These are phyloP conservation scores for Malacosoma neustria DNA, from an alignment of 2,888 invertebrate genomes.

Conservation along the genomic window DNA sequence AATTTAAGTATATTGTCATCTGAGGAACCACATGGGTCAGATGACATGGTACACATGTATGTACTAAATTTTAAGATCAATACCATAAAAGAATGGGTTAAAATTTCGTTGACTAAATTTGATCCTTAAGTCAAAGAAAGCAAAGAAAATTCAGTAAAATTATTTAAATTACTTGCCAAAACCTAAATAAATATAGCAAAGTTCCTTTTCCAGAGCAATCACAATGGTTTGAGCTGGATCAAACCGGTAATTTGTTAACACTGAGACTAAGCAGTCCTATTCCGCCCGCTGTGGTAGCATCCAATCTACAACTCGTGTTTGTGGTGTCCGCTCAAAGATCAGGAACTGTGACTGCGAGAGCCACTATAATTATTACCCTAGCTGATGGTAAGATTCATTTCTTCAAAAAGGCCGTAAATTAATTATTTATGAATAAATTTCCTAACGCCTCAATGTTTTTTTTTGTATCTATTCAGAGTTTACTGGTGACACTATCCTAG, in stretches of 20 bases:
- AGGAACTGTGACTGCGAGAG: constrained; percentile 1
- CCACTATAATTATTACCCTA: neutral
- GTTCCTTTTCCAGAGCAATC: neutral
- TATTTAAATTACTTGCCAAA: too few species aligned
- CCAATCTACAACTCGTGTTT: neutral
- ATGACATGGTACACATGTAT: too few species aligned
- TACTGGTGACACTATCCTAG: constrained; percentile 9
- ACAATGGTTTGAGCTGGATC: neutral
- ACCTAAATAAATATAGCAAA: neutral
- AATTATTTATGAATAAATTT: too few species aligned
- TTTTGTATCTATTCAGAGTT: constrained; percentile 9
- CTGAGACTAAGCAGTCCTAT: neutral
- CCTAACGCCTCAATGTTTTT: neutral
- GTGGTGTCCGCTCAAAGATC: constrained; percentile 1
- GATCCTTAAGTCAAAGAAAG: too few species aligned
- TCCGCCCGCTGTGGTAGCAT: neutral
- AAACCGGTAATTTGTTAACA: neutral
- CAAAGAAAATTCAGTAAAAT: too few species aligned
- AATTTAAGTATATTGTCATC: too few species aligned
- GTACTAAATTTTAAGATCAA: too few species aligned
- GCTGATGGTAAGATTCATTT: neutral
- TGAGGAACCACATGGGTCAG: neutral
- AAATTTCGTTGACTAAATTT: too few species aligned
- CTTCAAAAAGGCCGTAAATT: too few species aligned
- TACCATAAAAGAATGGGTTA: too few species aligned